Evolutionary conservation across 2,888 invertebrate genomes (phyloP), one percentile per base, ranked within the genome.

Genomic region (Neuroscelio doddi): DNA sequence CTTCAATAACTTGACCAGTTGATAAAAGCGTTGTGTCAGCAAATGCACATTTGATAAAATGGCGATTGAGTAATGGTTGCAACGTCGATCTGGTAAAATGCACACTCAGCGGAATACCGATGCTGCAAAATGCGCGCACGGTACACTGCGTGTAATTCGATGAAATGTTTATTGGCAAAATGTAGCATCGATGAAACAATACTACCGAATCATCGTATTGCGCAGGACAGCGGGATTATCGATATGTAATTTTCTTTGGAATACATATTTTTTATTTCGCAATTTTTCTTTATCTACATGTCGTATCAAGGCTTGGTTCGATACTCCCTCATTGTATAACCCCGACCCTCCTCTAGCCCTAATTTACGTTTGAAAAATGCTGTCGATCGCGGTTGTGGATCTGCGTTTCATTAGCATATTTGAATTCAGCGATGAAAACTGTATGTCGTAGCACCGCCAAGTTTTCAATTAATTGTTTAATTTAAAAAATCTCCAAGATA

Each of bases 221-320:
- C 5, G 5, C 3, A 5, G 21, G 21, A 21, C 21, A 21, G 21
- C 21, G 21, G 21, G 21, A 5, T 21, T 5, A 21, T 21, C 21
- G 21, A 21, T 21, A 21, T 3, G 21, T 2, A 5, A 21, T 21
- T 10, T 10, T 10, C 30, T 30, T 30, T 3, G 4, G 30, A 2
- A 9, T 9, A 30, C n/a, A 9, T 10, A 3, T 10, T 9, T 58
- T 61, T 63, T 46, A 50, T 52, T 38, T 17, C 39, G 21, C 29
- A 44, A 32, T 32, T 64, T 73, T 72, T 73, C 45, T 53, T 66
- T 63, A 27, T 55, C 50, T 57, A 72, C 70, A 75, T 70, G 70
- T 71, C 72, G 75, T 75, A 72, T 65, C 61, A 44, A 56, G 53
- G 58, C 67, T 62, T 70, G 64, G 65, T n/a, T n/a, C n/a, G n/a